Conservation (phyloP, 1,140 invertebrate genomes). For the Lineus longissimus region DNA sequence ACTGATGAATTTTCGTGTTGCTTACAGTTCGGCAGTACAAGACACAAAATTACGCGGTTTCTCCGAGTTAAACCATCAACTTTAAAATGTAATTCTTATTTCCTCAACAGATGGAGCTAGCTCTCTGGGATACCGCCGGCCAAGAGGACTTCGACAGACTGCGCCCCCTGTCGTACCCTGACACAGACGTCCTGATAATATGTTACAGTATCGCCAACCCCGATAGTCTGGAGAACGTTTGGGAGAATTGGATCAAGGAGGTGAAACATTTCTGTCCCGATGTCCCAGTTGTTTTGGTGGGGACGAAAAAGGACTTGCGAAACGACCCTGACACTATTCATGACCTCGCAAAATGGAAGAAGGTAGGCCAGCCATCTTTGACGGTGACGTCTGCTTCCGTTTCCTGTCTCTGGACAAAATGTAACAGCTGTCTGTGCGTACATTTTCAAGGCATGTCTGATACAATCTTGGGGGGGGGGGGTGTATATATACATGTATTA, state of each 20-base stretch:
- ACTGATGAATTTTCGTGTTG: too few relatives aligned
- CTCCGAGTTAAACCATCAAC: too few relatives aligned
- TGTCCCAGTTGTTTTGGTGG: conserved; percentile 53
- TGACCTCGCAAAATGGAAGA: conserved; percentile 94
- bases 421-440: too few relatives aligned
- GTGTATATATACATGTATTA: too few relatives aligned
- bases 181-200: conserved; percentile 70
- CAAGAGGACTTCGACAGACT: conserved; percentile 61
- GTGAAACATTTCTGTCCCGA: conserved; percentile 54
- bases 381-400: too few relatives aligned
- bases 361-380: too few relatives aligned
- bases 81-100: neutral
- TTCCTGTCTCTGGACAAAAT: too few relatives aligned
- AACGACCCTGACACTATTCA: conserved; percentile 96
- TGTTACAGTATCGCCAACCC: conserved; percentile 48
- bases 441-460: too few relatives aligned
- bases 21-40: too few relatives aligned
- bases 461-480: too few relatives aligned
- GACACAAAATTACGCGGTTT: too few relatives aligned
- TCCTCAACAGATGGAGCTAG: conserved; percentile 24
- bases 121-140: conserved; percentile 79
- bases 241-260: conserved; percentile 53
- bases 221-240: conserved; percentile 49
- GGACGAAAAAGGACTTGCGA: conserved; percentile 65
- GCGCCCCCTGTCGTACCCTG: conserved; percentile 91